These are phyloP conservation scores for Microctonus brassicae DNA, from an alignment of 2,888 invertebrate genomes.

Conservation along the genomic window DNA sequence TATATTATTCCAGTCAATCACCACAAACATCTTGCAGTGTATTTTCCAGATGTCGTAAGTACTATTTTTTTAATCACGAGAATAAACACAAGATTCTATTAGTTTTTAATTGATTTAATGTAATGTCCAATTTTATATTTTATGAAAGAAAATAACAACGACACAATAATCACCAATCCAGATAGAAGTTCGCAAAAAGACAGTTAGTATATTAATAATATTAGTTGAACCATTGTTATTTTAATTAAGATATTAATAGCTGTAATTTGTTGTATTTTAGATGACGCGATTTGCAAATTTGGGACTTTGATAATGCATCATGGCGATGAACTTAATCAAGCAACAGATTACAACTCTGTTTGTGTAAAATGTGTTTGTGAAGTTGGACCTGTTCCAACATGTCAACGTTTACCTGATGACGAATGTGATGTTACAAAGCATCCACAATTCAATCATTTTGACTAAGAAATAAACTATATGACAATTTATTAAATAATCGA, in stretches of 20 bases:
- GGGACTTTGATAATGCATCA: constrained; percentile 43
- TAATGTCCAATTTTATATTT: too few species aligned
- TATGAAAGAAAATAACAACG: too few species aligned
- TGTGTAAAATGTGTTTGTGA: constrained; percentile 48
- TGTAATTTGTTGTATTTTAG: neutral
- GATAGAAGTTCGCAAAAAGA: too few species aligned
- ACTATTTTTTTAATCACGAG: too few species aligned
- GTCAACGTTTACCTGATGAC: constrained; percentile 34
- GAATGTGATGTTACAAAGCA: constrained; percentile 38
- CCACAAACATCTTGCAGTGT: constrained; percentile 49
- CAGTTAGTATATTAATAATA: too few species aligned
- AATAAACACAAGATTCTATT: too few species aligned
- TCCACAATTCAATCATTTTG: too few species aligned
- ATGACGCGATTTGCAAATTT: constrained; percentile 39
- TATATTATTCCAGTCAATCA: constrained; percentile 44
- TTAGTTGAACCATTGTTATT: too few species aligned
- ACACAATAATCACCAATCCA: too few species aligned
- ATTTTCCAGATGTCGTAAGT: constrained; percentile 59
- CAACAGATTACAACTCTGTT: constrained; percentile 26
- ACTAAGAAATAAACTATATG: too few species aligned
- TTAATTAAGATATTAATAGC: neutral
- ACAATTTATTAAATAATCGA: too few species aligned
- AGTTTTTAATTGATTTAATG: too few species aligned
- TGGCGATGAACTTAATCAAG: constrained; percentile 44
- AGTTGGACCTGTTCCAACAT: constrained; percentile 49